Evolutionary conservation across 2,888 invertebrate genomes (phyloP).

Genomic region (Boloria selene): DNA sequence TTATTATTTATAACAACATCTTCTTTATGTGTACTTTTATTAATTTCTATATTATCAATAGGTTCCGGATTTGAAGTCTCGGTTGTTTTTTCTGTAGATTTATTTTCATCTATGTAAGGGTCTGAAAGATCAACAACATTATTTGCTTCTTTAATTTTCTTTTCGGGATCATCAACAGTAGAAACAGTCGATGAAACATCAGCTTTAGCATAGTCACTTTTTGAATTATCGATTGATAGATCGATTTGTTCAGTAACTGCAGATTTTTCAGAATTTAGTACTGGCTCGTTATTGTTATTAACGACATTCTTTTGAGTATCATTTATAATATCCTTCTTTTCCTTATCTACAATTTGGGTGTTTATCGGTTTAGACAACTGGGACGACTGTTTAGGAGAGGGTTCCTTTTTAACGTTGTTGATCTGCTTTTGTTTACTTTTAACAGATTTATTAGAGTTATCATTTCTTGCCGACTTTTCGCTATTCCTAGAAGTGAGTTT

Average conservation of each 20-base stretch:
- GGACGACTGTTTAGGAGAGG: conserved; percentile 52
- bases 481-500: conserved; percentile 57
- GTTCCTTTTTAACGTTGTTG: conserved; percentile 50
- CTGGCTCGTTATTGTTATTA: conserved; percentile 15
- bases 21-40: not conserved
- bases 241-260: not conserved
- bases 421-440: conserved; percentile 59
- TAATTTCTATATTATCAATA: conserved; percentile 4
- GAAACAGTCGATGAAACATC: not conserved
- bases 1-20: conserved; percentile 1
- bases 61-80: not conserved
- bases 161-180: not conserved
- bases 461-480: conserved; percentile 58
- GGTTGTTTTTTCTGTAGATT: not conserved
- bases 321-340: conserved; percentile 41
- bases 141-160: not conserved
- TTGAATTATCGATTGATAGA: not conserved
- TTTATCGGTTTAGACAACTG: conserved; percentile 62
- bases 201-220: not conserved
- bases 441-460: conserved; percentile 50
- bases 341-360: conserved; percentile 46
- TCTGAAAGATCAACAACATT: not conserved
- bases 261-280: conserved; percentile 6
- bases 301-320: conserved; percentile 14
- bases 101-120: not conserved